Percentiles rank a stretch among this genome's conserved stretches.
Evolutionary conservation across 2,888 invertebrate genomes (phyloP).

Genomic region (Apamea monoglypha): DNA sequence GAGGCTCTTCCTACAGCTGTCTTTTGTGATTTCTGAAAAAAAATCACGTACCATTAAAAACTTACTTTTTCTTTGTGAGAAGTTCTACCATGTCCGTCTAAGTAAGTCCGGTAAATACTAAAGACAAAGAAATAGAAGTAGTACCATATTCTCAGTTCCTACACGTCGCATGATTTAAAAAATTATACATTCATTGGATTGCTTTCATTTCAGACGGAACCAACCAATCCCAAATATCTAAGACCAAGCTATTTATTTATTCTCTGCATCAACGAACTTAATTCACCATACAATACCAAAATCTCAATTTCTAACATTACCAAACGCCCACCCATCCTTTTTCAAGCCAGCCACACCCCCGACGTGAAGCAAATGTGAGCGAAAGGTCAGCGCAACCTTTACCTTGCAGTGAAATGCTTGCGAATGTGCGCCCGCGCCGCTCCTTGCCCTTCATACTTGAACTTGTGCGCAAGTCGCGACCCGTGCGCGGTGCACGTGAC

Average conservation of each 20-base stretch:
- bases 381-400: constrained; percentile 73
- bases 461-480: constrained; percentile 71
- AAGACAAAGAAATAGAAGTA: not conserved
- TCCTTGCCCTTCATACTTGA: constrained; percentile 83
- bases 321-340: constrained; percentile 47
- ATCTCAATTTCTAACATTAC: not conserved
- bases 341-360: constrained; percentile 39
- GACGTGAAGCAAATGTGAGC: constrained; percentile 40
- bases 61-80: not conserved
- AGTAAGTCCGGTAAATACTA: not conserved
- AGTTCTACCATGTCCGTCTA: not conserved
- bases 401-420: constrained; percentile 75
- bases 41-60: not conserved
- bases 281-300: not conserved
- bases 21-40: not conserved
- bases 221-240: not conserved
- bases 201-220: not conserved
- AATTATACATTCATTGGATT: not conserved
- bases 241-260: not conserved
- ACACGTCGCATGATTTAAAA: not conserved
- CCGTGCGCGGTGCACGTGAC: constrained; percentile 54
- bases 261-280: not conserved
- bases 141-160: not conserved
- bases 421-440: constrained; percentile 66
- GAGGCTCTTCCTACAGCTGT: not conserved